Percentiles rank a stretch among this genome's conserved stretches.
Evolutionary conservation across 2,113 vertebrate species (phyloP).

Genomic region (Ginglymostoma cirratum): DNA sequence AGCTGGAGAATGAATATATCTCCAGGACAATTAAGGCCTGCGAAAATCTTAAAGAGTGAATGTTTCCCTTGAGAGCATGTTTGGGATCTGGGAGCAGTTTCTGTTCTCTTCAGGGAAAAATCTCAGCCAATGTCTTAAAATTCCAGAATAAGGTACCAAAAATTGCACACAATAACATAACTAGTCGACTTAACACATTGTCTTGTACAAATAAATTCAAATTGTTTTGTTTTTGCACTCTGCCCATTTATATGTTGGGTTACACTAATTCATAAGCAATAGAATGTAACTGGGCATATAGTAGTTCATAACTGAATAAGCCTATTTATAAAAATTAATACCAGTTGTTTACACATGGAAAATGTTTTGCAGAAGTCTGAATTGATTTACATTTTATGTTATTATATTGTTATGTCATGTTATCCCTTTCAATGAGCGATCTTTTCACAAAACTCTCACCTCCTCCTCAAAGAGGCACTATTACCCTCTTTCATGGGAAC

Average conservation of each 20-base stretch:
- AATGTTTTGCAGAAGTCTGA: neutral
- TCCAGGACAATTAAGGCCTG: too few relatives aligned
- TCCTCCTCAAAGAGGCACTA: neutral
- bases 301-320: neutral
- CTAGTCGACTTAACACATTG: neutral
- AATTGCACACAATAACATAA: neutral
- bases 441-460: neutral
- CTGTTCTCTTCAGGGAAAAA: too few relatives aligned
- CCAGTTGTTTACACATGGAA: neutral
- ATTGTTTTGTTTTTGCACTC: neutral
- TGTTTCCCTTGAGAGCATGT: too few relatives aligned
- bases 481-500: neutral
- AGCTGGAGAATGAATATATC: too few relatives aligned
- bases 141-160: neutral
- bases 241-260: neutral
- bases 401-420: neutral
- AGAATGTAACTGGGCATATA: neutral
- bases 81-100: too few relatives aligned
- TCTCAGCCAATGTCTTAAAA: neutral
- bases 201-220: neutral
- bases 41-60: too few relatives aligned
- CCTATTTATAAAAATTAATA: neutral
- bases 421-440: neutral
- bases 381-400: neutral
- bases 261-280: neutral